A percentile compares a stretch with the other conserved stretches of the same genome.
These are phyloP conservation scores for Tinamus major DNA, from an alignment of 2,797 vertebrate genomes.

Conservation along the genomic window DNA sequence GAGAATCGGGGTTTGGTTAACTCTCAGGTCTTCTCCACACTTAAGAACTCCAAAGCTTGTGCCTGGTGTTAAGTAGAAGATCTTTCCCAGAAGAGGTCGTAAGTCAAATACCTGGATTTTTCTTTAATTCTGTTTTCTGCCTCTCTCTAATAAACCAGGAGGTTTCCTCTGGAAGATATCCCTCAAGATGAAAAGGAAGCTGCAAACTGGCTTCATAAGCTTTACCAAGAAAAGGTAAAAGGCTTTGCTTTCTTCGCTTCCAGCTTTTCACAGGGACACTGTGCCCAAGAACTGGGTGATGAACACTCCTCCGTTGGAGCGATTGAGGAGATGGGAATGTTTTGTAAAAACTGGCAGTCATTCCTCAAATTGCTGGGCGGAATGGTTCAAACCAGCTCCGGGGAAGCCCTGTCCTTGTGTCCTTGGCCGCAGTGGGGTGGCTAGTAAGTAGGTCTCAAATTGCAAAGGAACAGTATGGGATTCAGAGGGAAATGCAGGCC, in stretches of 20 bases:
- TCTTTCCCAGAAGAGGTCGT: neutral
- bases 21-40: neutral
- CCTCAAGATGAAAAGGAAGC: conserved; percentile 93
- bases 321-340: neutral
- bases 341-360: neutral
- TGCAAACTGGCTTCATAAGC: conserved; percentile 94
- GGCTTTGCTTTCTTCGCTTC: neutral
- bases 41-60: neutral
- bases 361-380: neutral
- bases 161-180: conserved; percentile 94
- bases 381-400: neutral
- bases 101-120: conserved; percentile 9
- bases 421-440: neutral
- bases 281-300: neutral
- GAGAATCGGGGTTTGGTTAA: neutral
- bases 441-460: neutral
- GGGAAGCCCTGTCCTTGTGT: neutral
- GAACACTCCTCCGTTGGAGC: neutral
- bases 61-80: neutral
- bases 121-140: neutral
- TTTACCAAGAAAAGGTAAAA: conserved; percentile 97
- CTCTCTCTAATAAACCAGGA: conserved; percentile 77
- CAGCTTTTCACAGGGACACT: neutral
- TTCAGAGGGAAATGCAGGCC: neutral
- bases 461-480: neutral